Percentiles rank a stretch among this genome's conserved stretches.
These are phyloP conservation scores for Hafferia zeledoni DNA, from an alignment of 2,797 vertebrate species.

Conservation along the genomic window DNA sequence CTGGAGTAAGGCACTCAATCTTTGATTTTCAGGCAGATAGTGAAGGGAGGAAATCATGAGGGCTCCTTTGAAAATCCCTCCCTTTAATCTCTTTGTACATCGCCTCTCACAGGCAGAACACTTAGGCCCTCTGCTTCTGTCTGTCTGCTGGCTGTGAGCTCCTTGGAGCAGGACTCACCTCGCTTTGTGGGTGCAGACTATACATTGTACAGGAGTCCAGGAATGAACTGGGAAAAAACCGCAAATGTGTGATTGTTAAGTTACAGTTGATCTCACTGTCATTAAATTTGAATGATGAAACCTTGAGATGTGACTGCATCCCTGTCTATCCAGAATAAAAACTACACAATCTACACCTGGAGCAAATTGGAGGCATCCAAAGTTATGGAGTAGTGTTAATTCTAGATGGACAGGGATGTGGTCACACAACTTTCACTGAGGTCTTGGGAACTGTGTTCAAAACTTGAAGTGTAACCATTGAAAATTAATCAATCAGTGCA, in stretches of 20 bases:
- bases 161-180: not conserved
- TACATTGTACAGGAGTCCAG: not conserved
- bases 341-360: not conserved
- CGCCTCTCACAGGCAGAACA: not conserved
- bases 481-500: not conserved
- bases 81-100: not conserved
- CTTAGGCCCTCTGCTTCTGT: not conserved
- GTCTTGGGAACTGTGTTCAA: not conserved
- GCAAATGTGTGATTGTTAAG: not conserved
- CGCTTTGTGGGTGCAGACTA: accelerated
- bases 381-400: not conserved
- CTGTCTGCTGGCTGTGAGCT: not conserved
- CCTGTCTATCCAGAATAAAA: not conserved
- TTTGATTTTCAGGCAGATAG: not conserved
- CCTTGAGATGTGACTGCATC: not conserved
- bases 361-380: not conserved
- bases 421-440: not conserved
- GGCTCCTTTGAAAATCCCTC: not conserved
- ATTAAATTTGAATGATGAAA: not conserved
- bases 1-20: not conserved
- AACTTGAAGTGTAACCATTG: not conserved
- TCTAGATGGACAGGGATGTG: not conserved
- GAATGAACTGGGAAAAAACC: not conserved
- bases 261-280: not conserved
- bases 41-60: not conserved